Evolutionary conservation across 2,797 vertebrate genomes (phyloP).

Genomic region (Bradypodion pumilum): DNA sequence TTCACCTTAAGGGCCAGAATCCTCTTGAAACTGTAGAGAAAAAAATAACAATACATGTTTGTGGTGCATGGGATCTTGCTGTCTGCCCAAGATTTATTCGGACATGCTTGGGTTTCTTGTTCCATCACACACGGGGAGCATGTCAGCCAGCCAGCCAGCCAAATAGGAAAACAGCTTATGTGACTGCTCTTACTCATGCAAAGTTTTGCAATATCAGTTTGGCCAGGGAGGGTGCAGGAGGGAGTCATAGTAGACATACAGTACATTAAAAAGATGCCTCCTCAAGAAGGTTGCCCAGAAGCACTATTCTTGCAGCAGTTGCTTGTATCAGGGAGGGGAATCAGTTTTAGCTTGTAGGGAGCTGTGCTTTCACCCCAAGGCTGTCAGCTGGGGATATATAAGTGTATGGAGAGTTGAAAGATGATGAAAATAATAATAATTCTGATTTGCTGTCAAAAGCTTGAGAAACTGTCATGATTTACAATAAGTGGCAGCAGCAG

Average conservation of each 20-base stretch:
- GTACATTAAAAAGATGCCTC: background rate
- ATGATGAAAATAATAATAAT: constrained; percentile 22
- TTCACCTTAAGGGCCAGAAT: background rate
- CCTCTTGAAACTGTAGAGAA: too few relatives aligned
- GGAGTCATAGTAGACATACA: background rate
- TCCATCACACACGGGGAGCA: too few relatives aligned
- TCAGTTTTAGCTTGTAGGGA: background rate
- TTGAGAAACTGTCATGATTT: constrained; percentile 32
- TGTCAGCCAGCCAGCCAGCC: too few relatives aligned
- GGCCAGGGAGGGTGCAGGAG: background rate
- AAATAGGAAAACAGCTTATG: too few relatives aligned
- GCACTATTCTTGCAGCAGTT: background rate
- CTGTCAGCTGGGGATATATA: background rate
- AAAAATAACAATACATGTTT: too few relatives aligned
- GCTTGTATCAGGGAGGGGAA: background rate
- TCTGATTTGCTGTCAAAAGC: background rate
- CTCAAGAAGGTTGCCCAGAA: background rate
- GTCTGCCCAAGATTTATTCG: too few relatives aligned
- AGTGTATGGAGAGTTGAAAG: constrained; percentile 24
- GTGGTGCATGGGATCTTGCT: too few relatives aligned
- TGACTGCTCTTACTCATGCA: too few relatives aligned
- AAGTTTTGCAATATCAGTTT: too few relatives aligned
- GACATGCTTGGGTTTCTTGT: too few relatives aligned
- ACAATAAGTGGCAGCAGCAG: constrained; percentile 33
- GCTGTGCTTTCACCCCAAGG: background rate